These are phyloP conservation scores for Danaus plexippus DNA, from an alignment of 1,140 invertebrate species.

Conservation along the genomic window DNA sequence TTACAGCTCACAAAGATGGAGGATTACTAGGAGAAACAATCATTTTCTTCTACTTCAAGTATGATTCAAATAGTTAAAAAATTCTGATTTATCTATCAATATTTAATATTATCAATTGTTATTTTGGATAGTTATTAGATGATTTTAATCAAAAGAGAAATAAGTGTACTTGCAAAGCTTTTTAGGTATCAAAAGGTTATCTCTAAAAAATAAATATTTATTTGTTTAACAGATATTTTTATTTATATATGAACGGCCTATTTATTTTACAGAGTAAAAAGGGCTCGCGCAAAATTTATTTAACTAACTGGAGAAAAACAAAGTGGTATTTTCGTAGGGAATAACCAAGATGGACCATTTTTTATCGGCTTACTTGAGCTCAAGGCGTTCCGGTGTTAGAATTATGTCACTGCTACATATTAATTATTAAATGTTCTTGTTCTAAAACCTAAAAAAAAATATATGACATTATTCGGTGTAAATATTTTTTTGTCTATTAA, in stretches of 20 bases:
- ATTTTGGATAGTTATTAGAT: too few species aligned
- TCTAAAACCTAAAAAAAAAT: constrained; percentile 4
- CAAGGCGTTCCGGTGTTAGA: constrained; percentile 38
- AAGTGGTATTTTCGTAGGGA: constrained; percentile 35
- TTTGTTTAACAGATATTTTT: too few species aligned
- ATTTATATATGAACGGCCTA: constrained; percentile 7
- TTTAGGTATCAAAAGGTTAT: too few species aligned
- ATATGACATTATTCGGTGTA: too few species aligned
- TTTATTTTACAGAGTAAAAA: constrained; percentile 41
- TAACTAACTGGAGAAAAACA: constrained; percentile 39
- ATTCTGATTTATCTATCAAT: too few species aligned
- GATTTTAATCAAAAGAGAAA: too few species aligned
- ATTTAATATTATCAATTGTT: too few species aligned
- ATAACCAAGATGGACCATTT: constrained; percentile 38
- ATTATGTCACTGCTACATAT: constrained; percentile 32
- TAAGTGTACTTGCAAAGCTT: too few species aligned
- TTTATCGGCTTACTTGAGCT: constrained; percentile 51
- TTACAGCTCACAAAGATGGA: constrained; percentile 25
- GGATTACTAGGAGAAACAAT: constrained; percentile 14
- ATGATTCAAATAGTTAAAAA: too few species aligned
- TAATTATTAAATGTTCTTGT: constrained; percentile 10
- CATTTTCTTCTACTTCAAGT: too few species aligned
- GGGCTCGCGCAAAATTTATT: constrained; percentile 36
- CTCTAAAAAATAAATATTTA: too few species aligned
- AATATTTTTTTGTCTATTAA: too few species aligned